Evolutionary conservation across 2,888 invertebrate species (phyloP).

Genomic region (Andrena chrysosceles): DNA sequence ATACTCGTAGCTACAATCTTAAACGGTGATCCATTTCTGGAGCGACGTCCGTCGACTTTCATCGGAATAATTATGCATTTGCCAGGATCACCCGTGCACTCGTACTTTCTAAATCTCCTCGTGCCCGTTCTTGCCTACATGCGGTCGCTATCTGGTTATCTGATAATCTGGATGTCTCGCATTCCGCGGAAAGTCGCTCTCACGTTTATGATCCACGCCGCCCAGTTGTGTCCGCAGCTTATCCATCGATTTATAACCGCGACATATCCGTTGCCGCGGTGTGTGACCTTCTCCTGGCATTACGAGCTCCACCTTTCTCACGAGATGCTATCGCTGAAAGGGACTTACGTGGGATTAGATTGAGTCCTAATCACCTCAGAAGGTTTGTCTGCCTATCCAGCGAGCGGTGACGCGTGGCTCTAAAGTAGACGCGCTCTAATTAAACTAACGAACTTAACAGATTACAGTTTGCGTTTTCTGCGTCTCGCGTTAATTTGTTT

Average conservation of each 20-base stretch:
- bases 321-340: slow-evolving; percentile 11
- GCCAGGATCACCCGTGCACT: background rate
- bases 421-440: slow-evolving; percentile 25
- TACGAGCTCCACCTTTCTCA: slow-evolving; percentile 35
- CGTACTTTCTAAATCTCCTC: slow-evolving; percentile 35
- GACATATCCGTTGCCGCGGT: slow-evolving; percentile 6
- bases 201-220: background rate
- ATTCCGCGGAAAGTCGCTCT: background rate
- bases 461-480: slow-evolving; percentile 13
- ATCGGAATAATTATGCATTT: slow-evolving; percentile 30
- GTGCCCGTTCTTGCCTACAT: background rate
- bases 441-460: slow-evolving; percentile 54
- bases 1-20: background rate
- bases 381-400: slow-evolving; percentile 8
- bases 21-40: background rate
- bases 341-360: slow-evolving; percentile 44
- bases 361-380: slow-evolving; percentile 34
- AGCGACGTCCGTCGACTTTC: slow-evolving; percentile 12
- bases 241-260: slow-evolving; percentile 31
- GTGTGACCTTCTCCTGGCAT: slow-evolving; percentile 21
- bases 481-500: background rate
- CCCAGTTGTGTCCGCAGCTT: background rate
- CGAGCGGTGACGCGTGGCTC: background rate
- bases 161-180: background rate
- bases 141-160: slow-evolving; percentile 3